Conservation (phyloP, 1,140 invertebrate species). For the Dinothrombium tinctorium region DNA sequence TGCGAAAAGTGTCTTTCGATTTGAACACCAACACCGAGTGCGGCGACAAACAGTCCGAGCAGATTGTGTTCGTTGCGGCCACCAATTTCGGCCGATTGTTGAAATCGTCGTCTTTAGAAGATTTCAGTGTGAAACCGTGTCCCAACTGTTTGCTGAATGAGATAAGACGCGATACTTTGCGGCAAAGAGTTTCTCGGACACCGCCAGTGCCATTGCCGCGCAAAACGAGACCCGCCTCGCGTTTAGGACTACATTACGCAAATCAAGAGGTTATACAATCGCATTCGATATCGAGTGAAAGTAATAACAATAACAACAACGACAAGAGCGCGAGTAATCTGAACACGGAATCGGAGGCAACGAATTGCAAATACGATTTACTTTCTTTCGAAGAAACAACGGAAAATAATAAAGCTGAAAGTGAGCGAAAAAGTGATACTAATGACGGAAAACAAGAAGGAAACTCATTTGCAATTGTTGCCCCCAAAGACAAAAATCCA, state of each 20-base stretch:
- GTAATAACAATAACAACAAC: background rate
- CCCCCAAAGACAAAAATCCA: background rate
- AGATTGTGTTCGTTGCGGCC: background rate
- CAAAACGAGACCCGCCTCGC: background rate
- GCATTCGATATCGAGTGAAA: background rate
- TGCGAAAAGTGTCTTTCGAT: background rate
- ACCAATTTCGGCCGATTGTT: background rate
- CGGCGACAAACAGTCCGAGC: background rate
- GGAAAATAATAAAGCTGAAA: background rate
- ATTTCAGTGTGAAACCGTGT: background rate
- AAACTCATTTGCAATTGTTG: background rate
- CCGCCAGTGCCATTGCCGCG: background rate
- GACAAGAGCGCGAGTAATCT: background rate
- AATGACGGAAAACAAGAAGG: background rate
- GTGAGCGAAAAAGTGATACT: background rate
- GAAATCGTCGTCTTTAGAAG: background rate
- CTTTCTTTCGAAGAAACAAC: background rate
- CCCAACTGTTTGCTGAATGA: background rate
- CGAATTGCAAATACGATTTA: background rate
- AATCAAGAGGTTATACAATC: background rate
- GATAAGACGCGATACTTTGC: background rate
- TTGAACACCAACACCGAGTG: background rate
- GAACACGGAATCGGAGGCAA: background rate
- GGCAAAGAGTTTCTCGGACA: background rate
- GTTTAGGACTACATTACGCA: background rate